Conservation (phyloP, 2,113 vertebrate genomes). For the Strigops habroptila region DNA sequence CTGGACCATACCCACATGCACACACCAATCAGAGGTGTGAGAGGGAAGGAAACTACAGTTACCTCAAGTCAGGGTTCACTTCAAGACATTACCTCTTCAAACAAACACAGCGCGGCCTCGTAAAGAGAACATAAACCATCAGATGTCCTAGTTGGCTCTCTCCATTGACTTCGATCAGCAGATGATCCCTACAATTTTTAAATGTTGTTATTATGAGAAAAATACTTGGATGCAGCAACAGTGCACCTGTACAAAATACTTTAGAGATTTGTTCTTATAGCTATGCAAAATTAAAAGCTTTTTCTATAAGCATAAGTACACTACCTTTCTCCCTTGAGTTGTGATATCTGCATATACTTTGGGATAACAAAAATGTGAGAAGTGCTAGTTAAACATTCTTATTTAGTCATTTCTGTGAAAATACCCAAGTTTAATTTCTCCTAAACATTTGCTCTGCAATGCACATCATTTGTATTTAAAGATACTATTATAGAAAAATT, state of each 20-base stretch:
- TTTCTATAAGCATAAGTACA: neutral
- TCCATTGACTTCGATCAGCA: conserved; percentile 94
- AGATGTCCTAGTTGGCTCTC: conserved; percentile 88
- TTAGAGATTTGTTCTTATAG: neutral
- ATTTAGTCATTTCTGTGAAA: neutral
- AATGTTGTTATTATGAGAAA: neutral
- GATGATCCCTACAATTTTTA: conserved; percentile 85
- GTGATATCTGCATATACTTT: neutral
- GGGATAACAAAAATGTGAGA: neutral
- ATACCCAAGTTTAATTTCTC: neutral
- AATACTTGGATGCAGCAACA: neutral
- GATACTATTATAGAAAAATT: neutral
- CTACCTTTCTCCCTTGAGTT: neutral
- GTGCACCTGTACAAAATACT: neutral
- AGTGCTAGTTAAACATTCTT: neutral
- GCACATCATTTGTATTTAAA: neutral
- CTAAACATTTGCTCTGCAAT: neutral
- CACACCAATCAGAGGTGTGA: neutral
- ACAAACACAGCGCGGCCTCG: conserved; percentile 90
- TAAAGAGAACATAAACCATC: conserved; percentile 93
- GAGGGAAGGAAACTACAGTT: neutral
- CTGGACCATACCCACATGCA: neutral
- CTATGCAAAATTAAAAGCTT: neutral
- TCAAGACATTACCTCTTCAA: conserved; percentile 86
- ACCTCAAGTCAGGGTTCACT: neutral